Conservation (phyloP, 2,113 vertebrate species). For the Fulmarus glacialis region DNA sequence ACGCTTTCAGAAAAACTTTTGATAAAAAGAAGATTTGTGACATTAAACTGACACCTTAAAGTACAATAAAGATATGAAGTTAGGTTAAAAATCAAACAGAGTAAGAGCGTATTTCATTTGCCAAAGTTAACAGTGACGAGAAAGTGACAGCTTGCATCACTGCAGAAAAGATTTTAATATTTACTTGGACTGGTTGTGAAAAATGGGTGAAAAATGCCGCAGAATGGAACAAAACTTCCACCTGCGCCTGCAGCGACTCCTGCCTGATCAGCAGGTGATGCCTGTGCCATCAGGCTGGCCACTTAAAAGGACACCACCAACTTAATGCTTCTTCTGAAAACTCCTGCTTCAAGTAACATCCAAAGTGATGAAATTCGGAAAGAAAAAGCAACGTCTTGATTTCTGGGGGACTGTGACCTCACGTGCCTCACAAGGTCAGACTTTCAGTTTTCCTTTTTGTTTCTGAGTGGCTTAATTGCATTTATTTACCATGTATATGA, state of each 20-base stretch:
- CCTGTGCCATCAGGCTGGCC: fast-evolving
- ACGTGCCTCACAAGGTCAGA: neutral
- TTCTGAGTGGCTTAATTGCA: neutral
- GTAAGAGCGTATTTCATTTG: neutral
- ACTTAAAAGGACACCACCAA: neutral
- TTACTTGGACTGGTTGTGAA: neutral
- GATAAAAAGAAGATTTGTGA: neutral
- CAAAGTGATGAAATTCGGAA: neutral
- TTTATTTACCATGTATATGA: neutral
- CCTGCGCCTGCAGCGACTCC: fast-evolving
- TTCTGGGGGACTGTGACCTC: neutral
- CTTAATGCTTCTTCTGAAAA: neutral
- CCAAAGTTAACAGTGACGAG: neutral
- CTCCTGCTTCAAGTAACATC: neutral
- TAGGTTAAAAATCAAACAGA: neutral
- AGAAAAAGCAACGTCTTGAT: neutral
- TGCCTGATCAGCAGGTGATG: neutral
- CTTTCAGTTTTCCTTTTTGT: neutral
- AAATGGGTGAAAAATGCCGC: neutral
- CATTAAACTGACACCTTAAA: neutral
- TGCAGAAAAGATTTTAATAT: neutral
- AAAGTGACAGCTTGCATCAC: neutral
- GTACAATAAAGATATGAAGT: neutral
- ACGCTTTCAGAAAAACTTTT: neutral
- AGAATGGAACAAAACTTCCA: neutral